phyloP scores from a whole-genome alignment of 2,797 vertebrate species.

The Poeciliopsis gracilis region DNA sequence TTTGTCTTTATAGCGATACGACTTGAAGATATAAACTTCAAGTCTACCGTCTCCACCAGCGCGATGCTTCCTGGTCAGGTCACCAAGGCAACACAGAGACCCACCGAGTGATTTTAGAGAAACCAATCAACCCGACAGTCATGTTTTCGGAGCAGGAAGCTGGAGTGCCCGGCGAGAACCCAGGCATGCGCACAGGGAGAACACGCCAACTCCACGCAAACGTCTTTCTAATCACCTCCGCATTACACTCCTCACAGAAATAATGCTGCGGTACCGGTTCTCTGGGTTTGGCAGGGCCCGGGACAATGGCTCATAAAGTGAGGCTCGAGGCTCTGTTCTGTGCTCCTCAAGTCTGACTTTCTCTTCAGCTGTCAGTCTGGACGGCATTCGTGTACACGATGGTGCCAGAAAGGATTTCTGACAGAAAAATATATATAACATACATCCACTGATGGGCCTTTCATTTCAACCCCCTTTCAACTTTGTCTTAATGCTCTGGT shows the following conservation, averaged over 20 bases:
- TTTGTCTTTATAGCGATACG: too few relatives aligned
- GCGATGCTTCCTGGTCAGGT: background rate
- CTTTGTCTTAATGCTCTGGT: background rate
- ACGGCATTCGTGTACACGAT: background rate
- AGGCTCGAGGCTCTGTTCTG: background rate
- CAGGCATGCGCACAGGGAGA: background rate
- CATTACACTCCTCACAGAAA: background rate
- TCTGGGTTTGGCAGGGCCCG: background rate
- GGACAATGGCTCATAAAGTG: background rate
- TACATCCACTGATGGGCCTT: background rate
- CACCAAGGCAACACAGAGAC: background rate
- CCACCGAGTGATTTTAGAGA: background rate
- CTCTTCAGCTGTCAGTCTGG: background rate
- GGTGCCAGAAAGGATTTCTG: background rate
- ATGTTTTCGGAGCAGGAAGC: background rate
- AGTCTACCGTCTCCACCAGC: background rate
- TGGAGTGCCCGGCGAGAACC: background rate
- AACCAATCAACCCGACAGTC: background rate
- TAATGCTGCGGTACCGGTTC: background rate
- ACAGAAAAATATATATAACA: background rate
- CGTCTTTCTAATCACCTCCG: background rate
- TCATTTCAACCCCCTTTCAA: background rate
- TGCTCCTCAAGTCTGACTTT: background rate
- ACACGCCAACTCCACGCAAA: background rate
- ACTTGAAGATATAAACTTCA: too few relatives aligned